Evolutionary conservation across 2,888 invertebrate genomes (phyloP).

Genomic region (Rotaria socialis): DNA sequence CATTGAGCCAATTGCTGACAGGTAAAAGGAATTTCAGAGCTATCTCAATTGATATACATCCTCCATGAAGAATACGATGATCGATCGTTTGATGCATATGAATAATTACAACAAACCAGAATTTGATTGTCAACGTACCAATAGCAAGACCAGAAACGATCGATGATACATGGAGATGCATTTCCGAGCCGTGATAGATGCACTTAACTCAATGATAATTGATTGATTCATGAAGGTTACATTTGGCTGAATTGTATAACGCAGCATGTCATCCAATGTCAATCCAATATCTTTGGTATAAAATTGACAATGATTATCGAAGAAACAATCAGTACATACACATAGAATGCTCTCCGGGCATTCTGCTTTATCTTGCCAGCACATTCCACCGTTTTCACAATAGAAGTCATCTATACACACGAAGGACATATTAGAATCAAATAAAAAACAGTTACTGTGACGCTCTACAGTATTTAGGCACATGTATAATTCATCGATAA

Average conservation of each 20-base stretch:
- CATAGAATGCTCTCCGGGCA: not conserved
- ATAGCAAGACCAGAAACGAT: too few relatives aligned
- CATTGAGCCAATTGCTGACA: too few relatives aligned
- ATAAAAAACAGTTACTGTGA: not conserved
- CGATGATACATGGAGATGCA: too few relatives aligned
- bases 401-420: fast-evolving
- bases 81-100: too few relatives aligned
- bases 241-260: not conserved
- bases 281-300: too few relatives aligned
- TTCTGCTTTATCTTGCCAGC: not conserved
- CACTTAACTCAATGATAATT: not conserved
- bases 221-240: not conserved
- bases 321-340: not conserved
- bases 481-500: not conserved
- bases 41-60: too few relatives aligned
- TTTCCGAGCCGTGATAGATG: not conserved
- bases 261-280: too few relatives aligned
- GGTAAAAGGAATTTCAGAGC: too few relatives aligned
- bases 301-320: too few relatives aligned
- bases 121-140: too few relatives aligned
- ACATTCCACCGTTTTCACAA: not conserved
- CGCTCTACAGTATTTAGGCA: not conserved
- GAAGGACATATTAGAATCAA: not conserved
- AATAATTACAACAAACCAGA: too few relatives aligned
- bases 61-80: too few relatives aligned